Base-by-base conservation (phyloP, 2,113 vertebrate species). In the Lipophrys pholis region DNA sequence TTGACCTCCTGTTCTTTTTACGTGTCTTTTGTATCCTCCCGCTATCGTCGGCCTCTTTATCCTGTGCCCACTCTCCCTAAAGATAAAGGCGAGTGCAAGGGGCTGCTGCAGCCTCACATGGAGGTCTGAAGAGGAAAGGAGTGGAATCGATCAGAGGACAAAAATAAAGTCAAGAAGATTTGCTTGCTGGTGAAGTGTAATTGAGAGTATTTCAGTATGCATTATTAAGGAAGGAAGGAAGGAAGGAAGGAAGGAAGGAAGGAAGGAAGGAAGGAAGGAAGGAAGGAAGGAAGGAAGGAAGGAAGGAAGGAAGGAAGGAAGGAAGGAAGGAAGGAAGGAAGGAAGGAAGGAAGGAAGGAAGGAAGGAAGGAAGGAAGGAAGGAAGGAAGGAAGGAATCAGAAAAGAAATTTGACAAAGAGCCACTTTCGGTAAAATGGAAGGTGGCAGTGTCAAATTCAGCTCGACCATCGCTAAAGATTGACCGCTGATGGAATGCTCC, bases 401-500 rank as follows among this genome's bases (percentile, higher is more conserved):
- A 70, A 15, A 8, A 62, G 8, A 62, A 46, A 62, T 40, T 46
- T 65, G 62, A 91, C 71, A 85, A 78, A 79, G 73, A 60, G 63
- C 69, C 71, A 41, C 30, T 69, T 75, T 54, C 11, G 53, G 14
- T 54, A 69, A 70, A 82, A 87, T 81, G 75, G 67, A 67, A 83
- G 61, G 57, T 78, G 80, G 73, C 80, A 62, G 49, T 61, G 50
- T 86, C 85, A 73, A 59, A 66, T 41, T 46, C 51, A 68, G 58
- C 74, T 59, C 65, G 57, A 58, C 36, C 73, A 54, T 50, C 15
- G 5, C 69, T 65, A 41, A 69, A 72, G 82, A 83, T 51, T 78
- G 74, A 90, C 77, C 60, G 39, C 69, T 62, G 74, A 87, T 86
- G 55, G 42, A 75, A 81, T 67, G 78, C 68, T 86, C 70, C 80